phyloP scores from a whole-genome alignment of 2,113 vertebrate species.

The Cyphomyrus discorhynchus region DNA sequence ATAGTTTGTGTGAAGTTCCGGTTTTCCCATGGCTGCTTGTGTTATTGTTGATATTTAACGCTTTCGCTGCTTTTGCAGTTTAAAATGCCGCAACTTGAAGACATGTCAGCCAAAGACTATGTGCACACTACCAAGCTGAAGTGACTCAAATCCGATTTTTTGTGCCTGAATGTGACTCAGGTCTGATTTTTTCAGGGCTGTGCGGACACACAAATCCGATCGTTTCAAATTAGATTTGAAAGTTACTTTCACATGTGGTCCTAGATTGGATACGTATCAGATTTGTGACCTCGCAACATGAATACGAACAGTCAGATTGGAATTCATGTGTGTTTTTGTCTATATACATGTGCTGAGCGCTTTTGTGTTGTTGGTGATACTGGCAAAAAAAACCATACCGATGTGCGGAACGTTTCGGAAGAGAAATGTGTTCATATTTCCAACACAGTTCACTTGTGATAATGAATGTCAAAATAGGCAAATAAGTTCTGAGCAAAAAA shows the following conservation, averaged over 20 bases:
- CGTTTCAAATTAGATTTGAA: neutral
- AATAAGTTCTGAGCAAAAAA: neutral
- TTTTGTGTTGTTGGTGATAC: neutral
- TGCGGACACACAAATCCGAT: neutral
- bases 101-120: neutral
- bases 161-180: neutral
- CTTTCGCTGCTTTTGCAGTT: neutral
- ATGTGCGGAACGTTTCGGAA: neutral
- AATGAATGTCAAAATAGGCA: neutral
- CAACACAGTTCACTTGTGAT: neutral
- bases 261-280: neutral
- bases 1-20: neutral
- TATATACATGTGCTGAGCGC: neutral
- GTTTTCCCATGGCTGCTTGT: neutral
- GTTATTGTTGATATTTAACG: neutral
- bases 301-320: neutral
- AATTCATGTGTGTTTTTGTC: neutral
- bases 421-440: neutral
- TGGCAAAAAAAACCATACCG: neutral
- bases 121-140: neutral
- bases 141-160: neutral
- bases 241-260: neutral
- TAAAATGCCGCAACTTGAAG: neutral
- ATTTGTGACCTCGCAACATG: neutral
- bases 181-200: neutral